Evolutionary conservation across 2,888 invertebrate species (phyloP), one percentile per base, ranked within the genome.

Genomic region (Nomada lathburiana): DNA sequence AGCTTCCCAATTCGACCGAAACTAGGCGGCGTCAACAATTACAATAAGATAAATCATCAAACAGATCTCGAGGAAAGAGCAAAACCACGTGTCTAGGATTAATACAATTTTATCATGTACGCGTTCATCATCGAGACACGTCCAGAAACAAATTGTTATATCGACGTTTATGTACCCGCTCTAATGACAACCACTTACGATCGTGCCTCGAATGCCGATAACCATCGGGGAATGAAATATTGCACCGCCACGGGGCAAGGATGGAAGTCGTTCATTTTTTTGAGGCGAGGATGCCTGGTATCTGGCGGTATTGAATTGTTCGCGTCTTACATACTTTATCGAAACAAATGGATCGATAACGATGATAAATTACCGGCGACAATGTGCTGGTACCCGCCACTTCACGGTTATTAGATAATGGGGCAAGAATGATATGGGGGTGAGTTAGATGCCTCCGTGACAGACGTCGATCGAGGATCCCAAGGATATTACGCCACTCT

Each of bases 101-200:
- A 36, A 36, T 36, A 7, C 36, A 36, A 11, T 9, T 63, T 77
- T 73, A 1, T 52, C 18, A 52, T 18, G 13, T 52, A 1, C 18
- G 0, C 18, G 3, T 52, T 16, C 52, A 52, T 52, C 52, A 52
- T 52, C 26, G 5, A 36, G 44, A 44, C 57, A 23, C 68, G 60
- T 20, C 16, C n/a, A 26, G 73, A 70, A 78, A 78, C 57, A 74
- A 69, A 77, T 86, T 78, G 75, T 82, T 84, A 82, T 78, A 82
- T 79, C 76, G 78, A 69, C 60, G 76, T 80, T 86, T 86, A 36
- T 36, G 36, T 36, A 80, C 82, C 64, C 59, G 68, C 76, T 72
- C 73, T 84, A 86, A 87, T 77, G 84, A 82, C 77, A 77, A 55
- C 79, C 80, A 76, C 69, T 86, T 82, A 82, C 69, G 79, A 68